Evolutionary conservation across 2,113 vertebrate species (phyloP), one percentile per base, ranked within the genome.

Genomic region (Pangasianodon hypophthalmus): DNA sequence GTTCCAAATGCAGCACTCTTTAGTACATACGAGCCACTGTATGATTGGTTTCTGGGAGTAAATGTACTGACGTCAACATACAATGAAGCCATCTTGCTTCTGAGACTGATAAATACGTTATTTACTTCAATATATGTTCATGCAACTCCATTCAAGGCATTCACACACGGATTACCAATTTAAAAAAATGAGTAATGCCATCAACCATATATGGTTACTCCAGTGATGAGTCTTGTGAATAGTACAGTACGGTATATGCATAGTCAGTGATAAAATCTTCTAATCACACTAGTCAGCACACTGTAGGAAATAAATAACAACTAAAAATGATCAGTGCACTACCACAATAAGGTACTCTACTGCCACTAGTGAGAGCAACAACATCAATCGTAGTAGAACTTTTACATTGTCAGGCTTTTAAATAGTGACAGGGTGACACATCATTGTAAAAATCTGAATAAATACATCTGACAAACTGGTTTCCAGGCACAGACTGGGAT

Each of bases 211-310:
- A 79, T 37, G 71, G 84, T 87, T 90, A 90, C 60, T 89, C 79
- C 91, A 92, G 92, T 58, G 64, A 93, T 88, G 89, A 90, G 37
- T 77, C 88, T 92, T 86, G 60, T 62, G 77, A 91, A 89, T 85
- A 90, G 90, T 92, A 94, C 93, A 93, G 92, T 92, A 90, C 92
- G 87, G 84, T 91, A 91, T 94, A 94, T 96, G 95, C 96, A 96
- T 96, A 95, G 95, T 96, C 87, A 92, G 83, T 92, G 94, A 92
- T 87, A 89, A 92, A 90, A 87, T 92, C 90, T 67, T 92, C 73
- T 71, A 86, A 93, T 92, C 89, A 94, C 87, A 94, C 90, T 93
- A 94, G 93, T 90, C 89, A 92, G 93, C 90, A 91, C 82, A 89
- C 50, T 91, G 91, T 88, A 89, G 48, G 91, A 92, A 90, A 92